A percentile compares a stretch with the other conserved stretches of the same genome.
Conservation (phyloP, 2,888 invertebrate species). For the Drosophila lacicola region DNA sequence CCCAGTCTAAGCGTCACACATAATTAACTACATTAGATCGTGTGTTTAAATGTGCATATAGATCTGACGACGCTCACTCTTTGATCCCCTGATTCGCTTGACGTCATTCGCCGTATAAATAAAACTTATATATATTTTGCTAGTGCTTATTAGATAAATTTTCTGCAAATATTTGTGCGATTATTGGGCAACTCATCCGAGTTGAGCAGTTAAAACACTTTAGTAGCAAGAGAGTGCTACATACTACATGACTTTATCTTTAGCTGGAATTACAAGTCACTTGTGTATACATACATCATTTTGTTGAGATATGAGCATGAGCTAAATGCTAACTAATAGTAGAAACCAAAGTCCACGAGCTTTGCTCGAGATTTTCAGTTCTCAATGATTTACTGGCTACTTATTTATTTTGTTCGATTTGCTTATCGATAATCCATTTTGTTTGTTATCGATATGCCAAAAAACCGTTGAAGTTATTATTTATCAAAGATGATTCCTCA, state of each 20-base stretch:
- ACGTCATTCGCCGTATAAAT: slow-evolving; percentile 68
- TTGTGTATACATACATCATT: background rate
- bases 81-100: slow-evolving; percentile 45
- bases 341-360: background rate
- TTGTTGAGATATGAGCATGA: background rate
- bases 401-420: background rate
- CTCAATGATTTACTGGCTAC: no score
- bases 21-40: slow-evolving; percentile 61
- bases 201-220: background rate
- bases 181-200: slow-evolving; percentile 12
- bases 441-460: no score
- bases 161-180: slow-evolving; percentile 35
- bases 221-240: background rate
- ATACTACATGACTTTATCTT: background rate
- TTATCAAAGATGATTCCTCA: no score
- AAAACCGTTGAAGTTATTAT: no score
- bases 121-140: slow-evolving; percentile 26
- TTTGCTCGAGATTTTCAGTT: background rate
- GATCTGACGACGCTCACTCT: slow-evolving; percentile 9
- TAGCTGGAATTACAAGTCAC: slow-evolving; percentile 3
- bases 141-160: slow-evolving; percentile 9
- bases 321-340: background rate
- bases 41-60: slow-evolving; percentile 24
- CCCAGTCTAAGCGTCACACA: slow-evolving; percentile 58
- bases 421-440: background rate